Base-by-base conservation (phyloP, 1,140 invertebrate species). In the Euura saliciscinereae region DNA sequence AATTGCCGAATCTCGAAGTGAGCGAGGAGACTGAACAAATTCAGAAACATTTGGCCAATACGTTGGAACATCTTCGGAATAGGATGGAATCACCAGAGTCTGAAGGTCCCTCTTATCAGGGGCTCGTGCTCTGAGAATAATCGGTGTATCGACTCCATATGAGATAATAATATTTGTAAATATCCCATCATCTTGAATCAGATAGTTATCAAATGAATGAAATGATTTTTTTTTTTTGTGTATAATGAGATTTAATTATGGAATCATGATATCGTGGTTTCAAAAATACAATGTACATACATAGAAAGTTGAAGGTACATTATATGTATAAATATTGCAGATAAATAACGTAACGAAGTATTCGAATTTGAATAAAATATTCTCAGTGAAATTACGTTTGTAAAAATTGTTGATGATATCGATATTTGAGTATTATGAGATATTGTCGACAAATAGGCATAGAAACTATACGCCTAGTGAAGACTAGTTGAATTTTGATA, bases 11-110 rank as follows among this genome's bases (percentile, higher is more conserved):
- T 85, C 89, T 99, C 46, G 98, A 99, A 83, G 92, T 94, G 7
- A 97, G 93, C 71, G 97, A 98, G 81, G 98, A 99, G 85, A 96
- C 96, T 2, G 97, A 99, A 81, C 97, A 98, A 87, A 98, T 99
- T 74, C 95, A 95, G 70, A 97, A 96, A 82, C 97, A 99, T 87
- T 97, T 98, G 84, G 93, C 93, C 75, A 97, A 97, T 82, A 97
- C 95, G 0, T 83, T 97, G 73, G 93, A 94, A 72, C 95, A 97
- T 83, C 88, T 97, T 44, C 89, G 88, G 78, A 90, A 89, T 78
- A 87, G 92, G 74, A 89, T 92, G 83, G 92, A 93, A 77, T 90
- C 88, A 74, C 89, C 90, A 4, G 90, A 91, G 75, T 88, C 91
- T 2, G 91, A 93, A 59, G 88, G 89, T 3, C 83, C 92, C n/a